A percentile compares a stretch with the other conserved stretches of the same genome.
Conservation (phyloP, 2,113 vertebrate species). For the Tragelaphus buxtoni region DNA sequence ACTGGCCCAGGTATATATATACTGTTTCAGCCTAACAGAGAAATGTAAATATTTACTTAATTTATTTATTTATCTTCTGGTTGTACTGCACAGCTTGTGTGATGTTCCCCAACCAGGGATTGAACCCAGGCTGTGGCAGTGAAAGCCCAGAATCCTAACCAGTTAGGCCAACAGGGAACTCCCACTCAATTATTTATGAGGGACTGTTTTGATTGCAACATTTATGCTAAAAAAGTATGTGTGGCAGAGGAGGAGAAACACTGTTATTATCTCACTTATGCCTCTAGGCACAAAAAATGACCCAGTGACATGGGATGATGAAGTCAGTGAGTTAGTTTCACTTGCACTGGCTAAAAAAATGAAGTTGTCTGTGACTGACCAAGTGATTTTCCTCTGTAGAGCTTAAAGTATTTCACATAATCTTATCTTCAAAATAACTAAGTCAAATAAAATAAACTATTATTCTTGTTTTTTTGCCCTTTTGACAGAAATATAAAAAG, state of each 20-base stretch:
- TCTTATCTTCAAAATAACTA: slow-evolving; percentile 42
- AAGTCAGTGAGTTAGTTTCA: not conserved
- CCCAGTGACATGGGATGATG: not conserved
- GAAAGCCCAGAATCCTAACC: not conserved
- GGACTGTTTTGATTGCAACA: slow-evolving; percentile 38
- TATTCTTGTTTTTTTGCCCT: not conserved
- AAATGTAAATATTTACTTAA: slow-evolving; percentile 32
- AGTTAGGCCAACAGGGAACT: not conserved
- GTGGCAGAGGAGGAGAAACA: not conserved
- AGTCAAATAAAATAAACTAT: slow-evolving; percentile 45
- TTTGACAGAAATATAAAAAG: slow-evolving; percentile 28
- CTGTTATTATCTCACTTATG: not conserved
- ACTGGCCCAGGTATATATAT: not conserved
- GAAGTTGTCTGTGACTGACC: slow-evolving; percentile 13
- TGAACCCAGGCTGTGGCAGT: not conserved
- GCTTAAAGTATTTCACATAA: slow-evolving; percentile 2
- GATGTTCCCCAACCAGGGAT: not conserved
- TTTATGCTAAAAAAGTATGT: not conserved
- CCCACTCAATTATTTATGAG: not conserved
- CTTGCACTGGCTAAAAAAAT: slow-evolving; percentile 8
- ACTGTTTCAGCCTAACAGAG: not conserved
- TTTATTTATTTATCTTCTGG: not conserved
- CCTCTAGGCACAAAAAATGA: slow-evolving; percentile 18
- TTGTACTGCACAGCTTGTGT: not conserved
- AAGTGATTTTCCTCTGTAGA: not conserved